Base-by-base conservation (phyloP, 92 coral and sea anemone genomes). In the Virgularia gustaviana region DNA sequence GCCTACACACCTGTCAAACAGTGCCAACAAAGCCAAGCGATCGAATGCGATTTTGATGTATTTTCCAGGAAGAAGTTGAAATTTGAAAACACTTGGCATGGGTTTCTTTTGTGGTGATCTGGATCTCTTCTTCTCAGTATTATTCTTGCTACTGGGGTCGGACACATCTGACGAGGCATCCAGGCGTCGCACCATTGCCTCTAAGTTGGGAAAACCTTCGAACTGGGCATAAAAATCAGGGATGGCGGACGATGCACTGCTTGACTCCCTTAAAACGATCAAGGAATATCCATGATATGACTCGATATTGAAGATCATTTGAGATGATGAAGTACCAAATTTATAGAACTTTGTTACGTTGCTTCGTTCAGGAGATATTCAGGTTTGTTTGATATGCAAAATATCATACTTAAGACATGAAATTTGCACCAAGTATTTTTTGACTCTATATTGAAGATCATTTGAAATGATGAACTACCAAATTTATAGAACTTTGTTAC, bases 1-100 rank as follows among this genome's bases (percentile, higher is more conserved):
- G n/a, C n/a, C n/a, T n/a, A n/a, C n/a, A n/a, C 55, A 94, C 99
- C 99, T 89, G 78, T 94, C 99, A 86, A 94, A 85, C 5, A 94
- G 83, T 28, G 99, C 99, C 23, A 94, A 86, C 22, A 94, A 83
- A 41, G 85, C 88, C 58, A 94, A 83, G 43, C 99, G 91, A 81
- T 94, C 99, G 64, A 94, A 94, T 39, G 88, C 85, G 41, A 94
- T 89, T 70, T 94, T 94, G 59, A 89, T 79, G 43, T 66, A 89
- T 60, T 94, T 94, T 39, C 90, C 90, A 47, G 96, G 96, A 41
- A 94, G 52, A 13, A 94, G 60, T 74, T 87, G 91, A 75, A 94
- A 94, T 66, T 94, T 94, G 51, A 94, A 94, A 36, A 87, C 54
- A 49, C 75, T 68, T 3, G 33, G 53, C 4, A 61, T 24, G 6